A percentile compares a stretch with the other conserved stretches of the same genome.
Evolutionary conservation across 1,140 invertebrate species (phyloP).

Genomic region (Trigoniulus corallinus): DNA sequence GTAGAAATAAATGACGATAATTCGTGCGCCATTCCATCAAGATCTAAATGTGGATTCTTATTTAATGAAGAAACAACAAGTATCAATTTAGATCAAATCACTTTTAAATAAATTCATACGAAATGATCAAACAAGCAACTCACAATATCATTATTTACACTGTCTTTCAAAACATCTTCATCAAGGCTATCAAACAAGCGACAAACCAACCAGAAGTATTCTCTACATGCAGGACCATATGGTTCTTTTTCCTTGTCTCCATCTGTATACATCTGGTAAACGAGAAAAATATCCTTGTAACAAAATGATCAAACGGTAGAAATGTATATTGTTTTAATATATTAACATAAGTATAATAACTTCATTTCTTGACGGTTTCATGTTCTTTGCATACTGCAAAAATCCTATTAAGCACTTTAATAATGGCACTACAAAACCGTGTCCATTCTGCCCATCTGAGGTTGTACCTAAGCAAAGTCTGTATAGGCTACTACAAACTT

Average conservation of each 20-base stretch:
- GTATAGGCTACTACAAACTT: conserved; percentile 76
- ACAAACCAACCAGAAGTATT: conserved; percentile 85
- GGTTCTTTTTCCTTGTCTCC: conserved; percentile 67
- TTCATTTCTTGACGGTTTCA: conserved; percentile 45
- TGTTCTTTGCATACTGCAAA: conserved; percentile 60
- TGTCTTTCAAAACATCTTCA: conserved; percentile 52
- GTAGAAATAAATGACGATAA: conserved; percentile 53
- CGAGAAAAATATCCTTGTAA: conserved; percentile 18
- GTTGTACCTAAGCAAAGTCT: conserved; percentile 58
- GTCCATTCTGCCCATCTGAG: conserved; percentile 36
- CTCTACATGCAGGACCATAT: conserved; percentile 77
- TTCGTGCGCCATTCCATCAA: conserved; percentile 55
- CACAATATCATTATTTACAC: neutral
- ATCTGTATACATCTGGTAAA: conserved; percentile 28
- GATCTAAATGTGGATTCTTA: conserved; percentile 32
- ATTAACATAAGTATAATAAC: conserved; percentile 18
- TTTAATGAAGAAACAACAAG: neutral
- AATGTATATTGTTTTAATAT: neutral
- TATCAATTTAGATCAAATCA: neutral
- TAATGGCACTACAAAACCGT: conserved; percentile 51
- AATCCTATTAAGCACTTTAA: conserved; percentile 59
- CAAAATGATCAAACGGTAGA: neutral
- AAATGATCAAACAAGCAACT: neutral
- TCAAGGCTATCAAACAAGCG: conserved; percentile 68
- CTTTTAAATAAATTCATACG: too few species aligned